Conservation (phyloP, 2,797 vertebrate species). For the Thunnus albacares region DNA sequence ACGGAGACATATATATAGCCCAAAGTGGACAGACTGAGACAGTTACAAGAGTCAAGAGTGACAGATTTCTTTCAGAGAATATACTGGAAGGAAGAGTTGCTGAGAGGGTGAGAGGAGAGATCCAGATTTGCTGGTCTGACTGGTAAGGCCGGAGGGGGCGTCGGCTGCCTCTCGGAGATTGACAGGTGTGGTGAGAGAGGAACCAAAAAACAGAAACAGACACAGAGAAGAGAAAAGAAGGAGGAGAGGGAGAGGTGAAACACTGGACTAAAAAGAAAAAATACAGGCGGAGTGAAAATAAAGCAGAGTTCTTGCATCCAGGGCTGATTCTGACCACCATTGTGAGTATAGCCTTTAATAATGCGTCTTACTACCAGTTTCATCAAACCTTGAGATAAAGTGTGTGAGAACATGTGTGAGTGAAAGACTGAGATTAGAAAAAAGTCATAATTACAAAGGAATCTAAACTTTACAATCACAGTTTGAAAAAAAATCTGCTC, state of each 20-base stretch:
- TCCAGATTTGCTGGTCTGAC: constrained; percentile 83
- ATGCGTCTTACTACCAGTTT: background rate
- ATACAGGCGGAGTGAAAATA: constrained; percentile 22
- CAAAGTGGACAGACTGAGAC: background rate
- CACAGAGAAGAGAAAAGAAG: constrained; percentile 7
- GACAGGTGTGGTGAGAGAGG: constrained; percentile 76
- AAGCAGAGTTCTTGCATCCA: constrained; percentile 3
- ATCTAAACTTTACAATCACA: background rate
- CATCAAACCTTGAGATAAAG: background rate
- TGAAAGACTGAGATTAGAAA: background rate
- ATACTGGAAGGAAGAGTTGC: constrained; percentile 33
- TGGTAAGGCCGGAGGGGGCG: constrained; percentile 76
- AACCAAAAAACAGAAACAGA: constrained; percentile 52
- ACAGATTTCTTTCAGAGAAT: constrained; percentile 25
- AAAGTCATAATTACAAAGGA: background rate
- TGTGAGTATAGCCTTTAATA: constrained; percentile 47
- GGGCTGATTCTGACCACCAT: constrained; percentile 1
- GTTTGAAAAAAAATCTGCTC: background rate
- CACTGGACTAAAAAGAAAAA: constrained; percentile 4
- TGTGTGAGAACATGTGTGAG: background rate
- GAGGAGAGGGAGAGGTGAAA: constrained; percentile 22
- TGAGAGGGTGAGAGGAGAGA: constrained; percentile 41
- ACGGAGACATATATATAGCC: background rate
- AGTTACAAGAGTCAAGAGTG: background rate
- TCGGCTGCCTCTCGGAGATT: constrained; percentile 42